phyloP scores from a whole-genome alignment of 2,113 vertebrate species.

The Nothoprocta pentlandii region DNA sequence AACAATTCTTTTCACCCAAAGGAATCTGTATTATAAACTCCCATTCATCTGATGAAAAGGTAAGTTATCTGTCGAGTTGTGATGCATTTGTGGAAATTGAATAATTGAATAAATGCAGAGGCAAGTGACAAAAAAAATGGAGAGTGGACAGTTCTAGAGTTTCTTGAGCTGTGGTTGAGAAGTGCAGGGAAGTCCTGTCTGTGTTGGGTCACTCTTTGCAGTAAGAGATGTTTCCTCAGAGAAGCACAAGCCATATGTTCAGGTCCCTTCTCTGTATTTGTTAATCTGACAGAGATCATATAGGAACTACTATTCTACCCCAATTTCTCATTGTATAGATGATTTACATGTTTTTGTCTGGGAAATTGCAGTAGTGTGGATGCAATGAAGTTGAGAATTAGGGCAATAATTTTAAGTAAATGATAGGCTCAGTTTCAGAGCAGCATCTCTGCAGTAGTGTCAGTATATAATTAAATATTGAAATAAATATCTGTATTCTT shows the following conservation, averaged over 20 bases:
- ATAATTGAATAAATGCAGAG: background rate
- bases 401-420: background rate
- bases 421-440: background rate
- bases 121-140: background rate
- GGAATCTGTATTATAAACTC: background rate
- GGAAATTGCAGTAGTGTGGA: background rate
- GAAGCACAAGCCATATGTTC: background rate
- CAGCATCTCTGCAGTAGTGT: background rate
- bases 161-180: background rate
- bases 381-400: background rate
- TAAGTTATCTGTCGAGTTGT: background rate
- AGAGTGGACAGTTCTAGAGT: background rate
- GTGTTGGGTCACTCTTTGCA: background rate
- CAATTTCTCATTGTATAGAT: background rate
- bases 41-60: background rate
- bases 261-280: background rate
- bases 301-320: background rate
- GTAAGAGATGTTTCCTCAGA: background rate
- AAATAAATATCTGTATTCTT: background rate
- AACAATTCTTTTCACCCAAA: background rate
- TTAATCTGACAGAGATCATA: background rate
- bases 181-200: background rate
- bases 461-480: constrained; percentile 43
- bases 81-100: background rate
- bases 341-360: background rate